Conservation (phyloP, 2,797 vertebrate genomes). For the Spheniscus humboldti region DNA sequence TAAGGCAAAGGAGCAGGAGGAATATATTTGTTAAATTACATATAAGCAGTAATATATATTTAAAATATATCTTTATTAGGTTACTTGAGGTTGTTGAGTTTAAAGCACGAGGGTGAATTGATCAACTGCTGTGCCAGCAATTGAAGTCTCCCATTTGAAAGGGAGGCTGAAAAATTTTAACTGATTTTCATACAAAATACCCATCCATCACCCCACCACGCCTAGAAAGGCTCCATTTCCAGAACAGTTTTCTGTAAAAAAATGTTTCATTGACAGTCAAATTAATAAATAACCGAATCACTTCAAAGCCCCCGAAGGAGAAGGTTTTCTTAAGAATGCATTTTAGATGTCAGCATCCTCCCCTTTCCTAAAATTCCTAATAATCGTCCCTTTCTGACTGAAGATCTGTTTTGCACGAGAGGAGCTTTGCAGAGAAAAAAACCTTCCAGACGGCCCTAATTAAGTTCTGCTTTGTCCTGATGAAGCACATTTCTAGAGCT, state of each 20-base stretch:
- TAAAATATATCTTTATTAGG: constrained; percentile 6
- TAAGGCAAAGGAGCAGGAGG: not conserved
- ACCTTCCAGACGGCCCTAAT: not conserved
- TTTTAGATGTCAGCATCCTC: not conserved
- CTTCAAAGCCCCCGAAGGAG: not conserved
- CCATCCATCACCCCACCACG: not conserved
- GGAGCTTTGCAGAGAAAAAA: not conserved
- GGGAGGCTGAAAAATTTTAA: not conserved
- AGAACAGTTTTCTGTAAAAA: not conserved
- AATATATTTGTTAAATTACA: not conserved
- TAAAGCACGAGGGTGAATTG: not conserved
- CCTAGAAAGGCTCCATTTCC: not conserved
- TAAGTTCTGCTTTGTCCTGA: not conserved
- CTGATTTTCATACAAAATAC: not conserved
- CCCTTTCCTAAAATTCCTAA: not conserved
- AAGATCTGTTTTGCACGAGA: not conserved
- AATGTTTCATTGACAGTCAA: not conserved
- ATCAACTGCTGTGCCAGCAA: not conserved
- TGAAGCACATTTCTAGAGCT: not conserved
- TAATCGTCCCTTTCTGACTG: not conserved
- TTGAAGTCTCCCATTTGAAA: not conserved
- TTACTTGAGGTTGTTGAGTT: not conserved
- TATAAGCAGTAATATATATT: not conserved
- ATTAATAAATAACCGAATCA: not conserved
- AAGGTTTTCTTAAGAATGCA: not conserved